Base-by-base conservation (phyloP, 2,113 vertebrate genomes). In the Anthoscopus minutus region DNA sequence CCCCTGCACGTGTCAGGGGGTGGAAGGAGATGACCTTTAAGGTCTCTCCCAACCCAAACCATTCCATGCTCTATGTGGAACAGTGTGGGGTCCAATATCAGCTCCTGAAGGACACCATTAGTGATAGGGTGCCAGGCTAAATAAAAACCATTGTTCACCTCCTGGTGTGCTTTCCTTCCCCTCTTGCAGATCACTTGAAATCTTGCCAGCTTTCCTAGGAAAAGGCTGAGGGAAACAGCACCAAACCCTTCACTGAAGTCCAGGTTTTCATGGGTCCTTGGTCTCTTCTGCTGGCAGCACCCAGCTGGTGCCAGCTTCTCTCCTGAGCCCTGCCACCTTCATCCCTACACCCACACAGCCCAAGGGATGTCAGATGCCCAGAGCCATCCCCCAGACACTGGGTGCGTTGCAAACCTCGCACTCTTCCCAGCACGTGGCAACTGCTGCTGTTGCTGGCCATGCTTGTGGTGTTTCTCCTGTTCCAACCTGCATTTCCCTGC, bases 381-480 rank as follows among this genome's bases (percentile, higher is more conserved):
- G 56, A 79, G 42, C 7, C 6, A 13, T 18, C 25, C 35, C 31
- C 33, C 81, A 50, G 19, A 27, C 7, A 35, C 16, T 6, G 3
- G 6, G 18, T 33, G 30, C 21, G 13, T 35, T 33, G 13, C 13
- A 44, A 54, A 3, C 50, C 35, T 79, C 60, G 22, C 9, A 10
- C 10, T 69, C 60, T 47, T 67, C 37, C 76, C 38, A 61, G 22
- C 28, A 50, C 9, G 1, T 17, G 61, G 15, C 38, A 38, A 5
- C 24, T 21, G 48, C 17, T 57, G 15, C 33, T 61, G 24, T 28
- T 61, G 33, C 64, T 47, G 13, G 4, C 16, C 9, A 28, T 6
- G 3, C 20, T 19, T 24, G 3, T 0, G 15, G 1, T 44, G n/a
- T 33, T 18, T 45, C 19, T 19, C 18, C 9, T 11, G 3, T 48